Evolutionary conservation across 2,888 invertebrate genomes (phyloP).

Genomic region (Orthonychiurus folsomi): DNA sequence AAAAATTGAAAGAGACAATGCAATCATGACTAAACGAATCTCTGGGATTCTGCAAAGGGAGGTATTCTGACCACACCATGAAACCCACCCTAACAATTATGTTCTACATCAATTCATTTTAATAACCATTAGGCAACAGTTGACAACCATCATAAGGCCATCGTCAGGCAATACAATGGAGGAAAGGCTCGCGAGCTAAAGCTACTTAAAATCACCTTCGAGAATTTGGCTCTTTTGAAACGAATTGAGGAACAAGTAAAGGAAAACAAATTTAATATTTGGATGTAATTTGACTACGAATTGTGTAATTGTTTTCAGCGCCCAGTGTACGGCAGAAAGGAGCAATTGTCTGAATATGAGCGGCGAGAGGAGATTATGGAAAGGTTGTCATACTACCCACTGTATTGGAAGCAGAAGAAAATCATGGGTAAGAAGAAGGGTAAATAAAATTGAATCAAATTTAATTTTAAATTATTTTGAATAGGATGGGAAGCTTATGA

Average conservation of each 20-base stretch:
- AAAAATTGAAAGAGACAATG: slow-evolving; percentile 37
- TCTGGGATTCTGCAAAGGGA: slow-evolving; percentile 32
- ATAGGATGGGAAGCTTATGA: slow-evolving; percentile 21
- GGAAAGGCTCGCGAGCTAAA: slow-evolving; percentile 26
- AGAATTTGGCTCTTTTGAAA: slow-evolving; percentile 35
- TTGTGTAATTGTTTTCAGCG: slow-evolving; percentile 2
- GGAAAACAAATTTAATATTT: slow-evolving; percentile 3
- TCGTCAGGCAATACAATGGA: slow-evolving; percentile 14
- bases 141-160: slow-evolving; percentile 19
- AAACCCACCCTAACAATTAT: too few species aligned
- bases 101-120: too few species aligned
- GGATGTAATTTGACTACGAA: too few species aligned
- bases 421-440: slow-evolving; percentile 6
- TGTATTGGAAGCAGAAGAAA: slow-evolving; percentile 28
- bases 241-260: slow-evolving; percentile 28
- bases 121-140: too few species aligned
- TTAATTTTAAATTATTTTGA: too few species aligned
- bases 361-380: slow-evolving; percentile 26
- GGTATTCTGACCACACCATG: too few species aligned
- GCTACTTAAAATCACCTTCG: slow-evolving; percentile 34
- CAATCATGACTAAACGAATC: slow-evolving; percentile 29
- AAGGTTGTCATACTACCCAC: slow-evolving; percentile 29
- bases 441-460: too few species aligned
- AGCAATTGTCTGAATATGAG: slow-evolving; percentile 29
- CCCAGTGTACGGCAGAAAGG: slow-evolving; percentile 25